Evolutionary conservation across 1,140 invertebrate genomes (phyloP).

Genomic region (Brachionus paranguensis): DNA sequence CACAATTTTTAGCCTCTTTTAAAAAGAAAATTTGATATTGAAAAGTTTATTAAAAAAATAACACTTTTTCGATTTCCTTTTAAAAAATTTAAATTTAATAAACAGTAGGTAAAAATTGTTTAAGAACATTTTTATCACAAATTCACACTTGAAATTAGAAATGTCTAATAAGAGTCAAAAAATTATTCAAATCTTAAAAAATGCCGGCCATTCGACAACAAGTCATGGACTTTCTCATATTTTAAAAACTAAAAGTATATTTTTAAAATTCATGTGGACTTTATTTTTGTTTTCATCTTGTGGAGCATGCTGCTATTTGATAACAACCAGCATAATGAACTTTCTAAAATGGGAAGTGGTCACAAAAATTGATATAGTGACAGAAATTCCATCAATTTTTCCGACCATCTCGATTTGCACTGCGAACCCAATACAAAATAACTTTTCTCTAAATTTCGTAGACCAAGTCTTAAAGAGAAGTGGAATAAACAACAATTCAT

Average conservation of each 20-base stretch:
- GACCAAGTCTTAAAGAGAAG: neutral
- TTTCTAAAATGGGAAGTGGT: neutral
- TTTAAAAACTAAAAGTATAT: neutral
- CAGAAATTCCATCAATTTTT: neutral
- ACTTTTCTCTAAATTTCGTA: neutral
- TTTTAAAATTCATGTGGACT: neutral
- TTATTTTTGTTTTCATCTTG: neutral
- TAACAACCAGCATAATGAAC: neutral
- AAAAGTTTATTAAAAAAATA: too few relatives aligned
- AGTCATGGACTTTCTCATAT: neutral
- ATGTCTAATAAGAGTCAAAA: neutral
- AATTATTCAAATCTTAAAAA: neutral
- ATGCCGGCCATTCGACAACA: neutral
- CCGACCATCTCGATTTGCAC: constrained; percentile 15
- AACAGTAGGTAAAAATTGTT: neutral
- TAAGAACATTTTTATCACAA: too few relatives aligned
- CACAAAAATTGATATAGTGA: neutral
- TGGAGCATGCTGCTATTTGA: neutral
- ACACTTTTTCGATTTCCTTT: too few relatives aligned
- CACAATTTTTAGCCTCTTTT: too few relatives aligned
- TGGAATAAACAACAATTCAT: neutral
- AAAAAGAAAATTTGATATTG: too few relatives aligned
- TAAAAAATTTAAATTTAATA: neutral
- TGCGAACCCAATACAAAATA: neutral
- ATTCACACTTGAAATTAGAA: neutral